A percentile compares a stretch with the other conserved stretches of the same genome.
These are phyloP conservation scores for Panopea generosa DNA, from an alignment of 2,888 invertebrate species.

Conservation along the genomic window DNA sequence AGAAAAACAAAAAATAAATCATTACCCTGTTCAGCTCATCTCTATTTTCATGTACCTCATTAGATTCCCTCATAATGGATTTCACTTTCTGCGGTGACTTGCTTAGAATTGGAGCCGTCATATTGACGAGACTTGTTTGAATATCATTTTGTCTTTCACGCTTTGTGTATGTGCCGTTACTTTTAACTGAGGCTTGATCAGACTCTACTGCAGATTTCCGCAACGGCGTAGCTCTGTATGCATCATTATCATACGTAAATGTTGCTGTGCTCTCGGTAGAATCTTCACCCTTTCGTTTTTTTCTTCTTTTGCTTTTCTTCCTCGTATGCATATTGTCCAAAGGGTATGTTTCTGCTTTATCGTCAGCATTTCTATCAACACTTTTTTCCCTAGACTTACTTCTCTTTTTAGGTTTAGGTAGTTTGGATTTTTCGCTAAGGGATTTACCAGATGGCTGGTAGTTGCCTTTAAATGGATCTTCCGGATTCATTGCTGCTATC, in stretches of 20 bases:
- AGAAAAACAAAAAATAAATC: no score
- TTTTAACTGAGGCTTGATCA: slow-evolving; percentile 64
- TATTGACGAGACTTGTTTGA: slow-evolving; percentile 25
- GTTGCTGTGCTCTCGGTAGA: slow-evolving; percentile 52
- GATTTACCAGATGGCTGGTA: slow-evolving; percentile 66
- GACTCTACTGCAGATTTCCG: slow-evolving; percentile 11
- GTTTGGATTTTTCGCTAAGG: slow-evolving; percentile 26
- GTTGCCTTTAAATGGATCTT: slow-evolving; percentile 69
- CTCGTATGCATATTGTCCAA: slow-evolving; percentile 7
- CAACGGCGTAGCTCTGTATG: slow-evolving; percentile 16
- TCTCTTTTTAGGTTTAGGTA: slow-evolving; percentile 33
- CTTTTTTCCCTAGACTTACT: not conserved
- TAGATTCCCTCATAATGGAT: no score
- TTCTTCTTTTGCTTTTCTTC: slow-evolving; percentile 51
- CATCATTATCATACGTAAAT: slow-evolving; percentile 46
- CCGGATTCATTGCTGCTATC: slow-evolving; percentile 56
- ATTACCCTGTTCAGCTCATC: no score
- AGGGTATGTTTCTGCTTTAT: not conserved
- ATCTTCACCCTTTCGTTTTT: slow-evolving; percentile 36
- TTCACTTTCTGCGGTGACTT: slow-evolving; percentile 1
- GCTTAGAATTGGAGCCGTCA: slow-evolving; percentile 30
- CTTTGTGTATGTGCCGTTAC: slow-evolving; percentile 70
- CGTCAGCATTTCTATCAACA: not conserved
- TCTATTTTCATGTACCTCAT: no score
- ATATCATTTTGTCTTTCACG: slow-evolving; percentile 31